These are phyloP conservation scores for Noctuana brunneofusca DNA, from an alignment of 2,888 invertebrate species.

Conservation along the genomic window DNA sequence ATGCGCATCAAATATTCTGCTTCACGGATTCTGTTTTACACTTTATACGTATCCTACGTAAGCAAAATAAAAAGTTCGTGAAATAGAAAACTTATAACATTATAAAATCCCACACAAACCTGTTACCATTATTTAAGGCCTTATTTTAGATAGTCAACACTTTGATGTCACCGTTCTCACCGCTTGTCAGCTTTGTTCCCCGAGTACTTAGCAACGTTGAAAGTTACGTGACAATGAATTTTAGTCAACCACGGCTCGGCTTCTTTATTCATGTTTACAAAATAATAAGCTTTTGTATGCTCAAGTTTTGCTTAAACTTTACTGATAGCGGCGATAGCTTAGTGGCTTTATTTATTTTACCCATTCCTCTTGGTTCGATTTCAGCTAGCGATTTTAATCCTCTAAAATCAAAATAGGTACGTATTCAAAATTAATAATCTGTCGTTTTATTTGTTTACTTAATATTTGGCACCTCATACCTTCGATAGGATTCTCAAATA, in stretches of 20 bases:
- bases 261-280: conserved; percentile 17
- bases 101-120: conserved; percentile 1
- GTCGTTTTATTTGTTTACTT: too few species aligned
- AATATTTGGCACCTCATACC: too few species aligned
- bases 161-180: conserved; percentile 21
- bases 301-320: not conserved
- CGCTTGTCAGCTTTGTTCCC: conserved; percentile 28
- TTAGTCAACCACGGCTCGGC: not conserved
- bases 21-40: too few species aligned
- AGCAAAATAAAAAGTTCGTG: not conserved
- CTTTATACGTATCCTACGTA: too few species aligned
- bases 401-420: too few species aligned
- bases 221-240: conserved; percentile 29
- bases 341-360: not conserved
- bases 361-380: not conserved
- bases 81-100: not conserved
- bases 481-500: too few species aligned
- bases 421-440: too few species aligned
- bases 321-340: not conserved
- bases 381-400: not conserved
- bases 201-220: conserved; percentile 20
- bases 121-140: conserved; percentile 10
- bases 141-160: conserved; percentile 15
- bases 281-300: not conserved
- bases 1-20: too few species aligned